Evolutionary conservation across 2,888 invertebrate genomes (phyloP).

Genomic region (Melitaea athalia): DNA sequence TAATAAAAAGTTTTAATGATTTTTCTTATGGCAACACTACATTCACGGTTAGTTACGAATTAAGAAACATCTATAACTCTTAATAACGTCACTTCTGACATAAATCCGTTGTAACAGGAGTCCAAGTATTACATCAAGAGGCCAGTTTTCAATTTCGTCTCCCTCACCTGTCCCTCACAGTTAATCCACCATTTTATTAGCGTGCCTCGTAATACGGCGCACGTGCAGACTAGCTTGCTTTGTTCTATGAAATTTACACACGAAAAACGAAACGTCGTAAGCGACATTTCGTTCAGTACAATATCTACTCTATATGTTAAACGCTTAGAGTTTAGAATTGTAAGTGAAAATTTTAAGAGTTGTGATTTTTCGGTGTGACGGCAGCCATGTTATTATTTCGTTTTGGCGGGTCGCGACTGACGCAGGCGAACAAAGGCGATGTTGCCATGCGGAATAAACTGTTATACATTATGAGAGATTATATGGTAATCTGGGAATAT

Average conservation of each 20-base stretch:
- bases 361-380: conserved; percentile 41
- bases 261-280: conserved; percentile 43
- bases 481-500: conserved; percentile 80
- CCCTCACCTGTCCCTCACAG: conserved; percentile 74
- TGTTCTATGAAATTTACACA: conserved; percentile 71
- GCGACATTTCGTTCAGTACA: conserved; percentile 29
- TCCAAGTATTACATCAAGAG: conserved; percentile 63
- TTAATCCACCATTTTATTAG: conserved; percentile 80
- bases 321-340: conserved; percentile 43
- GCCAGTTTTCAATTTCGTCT: conserved; percentile 75
- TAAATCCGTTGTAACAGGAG: conserved; percentile 62
- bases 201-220: conserved; percentile 68
- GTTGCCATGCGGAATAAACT: conserved; percentile 82
- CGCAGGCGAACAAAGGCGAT: conserved; percentile 71
- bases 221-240: conserved; percentile 71
- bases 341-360: conserved; percentile 28
- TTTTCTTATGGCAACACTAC: conserved; percentile 4
- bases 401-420: conserved; percentile 79
- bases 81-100: conserved; percentile 54
- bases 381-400: conserved; percentile 75
- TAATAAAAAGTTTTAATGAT: too few relatives aligned
- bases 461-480: conserved; percentile 81
- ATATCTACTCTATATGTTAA: conserved; percentile 40
- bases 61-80: conserved; percentile 36
- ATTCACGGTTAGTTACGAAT: conserved; percentile 2